phyloP scores from a whole-genome alignment of 2,797 vertebrate species.

The Lithobates sylvaticus region DNA sequence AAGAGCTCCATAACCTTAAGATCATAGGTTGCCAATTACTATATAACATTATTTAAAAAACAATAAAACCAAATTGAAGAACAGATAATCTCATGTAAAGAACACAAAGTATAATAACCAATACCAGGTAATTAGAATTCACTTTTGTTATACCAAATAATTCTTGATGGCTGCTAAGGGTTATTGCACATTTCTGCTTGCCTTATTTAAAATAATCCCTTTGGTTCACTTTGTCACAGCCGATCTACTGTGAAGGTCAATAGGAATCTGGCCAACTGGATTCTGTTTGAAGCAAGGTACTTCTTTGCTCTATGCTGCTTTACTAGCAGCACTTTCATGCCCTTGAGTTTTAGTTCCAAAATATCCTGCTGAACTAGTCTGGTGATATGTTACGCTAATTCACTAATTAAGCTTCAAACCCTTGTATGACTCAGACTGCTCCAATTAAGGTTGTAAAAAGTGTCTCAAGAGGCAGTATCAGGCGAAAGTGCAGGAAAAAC shows the following conservation, averaged over 20 bases:
- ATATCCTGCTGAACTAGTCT: conserved; percentile 43
- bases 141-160: too few species aligned
- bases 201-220: not conserved
- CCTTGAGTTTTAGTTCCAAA: conserved; percentile 25
- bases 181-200: not conserved
- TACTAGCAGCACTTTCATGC: too few species aligned
- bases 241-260: not conserved
- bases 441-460: not conserved
- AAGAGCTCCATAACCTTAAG: too few species aligned
- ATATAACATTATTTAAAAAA: too few species aligned
- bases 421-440: not conserved
- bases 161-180: too few species aligned
- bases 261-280: conserved; percentile 1
- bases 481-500: not conserved
- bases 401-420: not conserved
- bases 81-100: too few species aligned
- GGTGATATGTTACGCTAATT: conserved; percentile 10
- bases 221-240: too few species aligned
- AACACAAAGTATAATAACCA: too few species aligned
- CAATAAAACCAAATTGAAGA: too few species aligned
- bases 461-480: not conserved
- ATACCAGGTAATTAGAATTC: too few species aligned
- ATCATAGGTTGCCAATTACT: too few species aligned
- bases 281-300: conserved; percentile 6
- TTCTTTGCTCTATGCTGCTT: too few species aligned